Evolutionary conservation across 2,797 vertebrate genomes (phyloP), one percentile per base, ranked within the genome.

Genomic region (Centropyge bicolor): DNA sequence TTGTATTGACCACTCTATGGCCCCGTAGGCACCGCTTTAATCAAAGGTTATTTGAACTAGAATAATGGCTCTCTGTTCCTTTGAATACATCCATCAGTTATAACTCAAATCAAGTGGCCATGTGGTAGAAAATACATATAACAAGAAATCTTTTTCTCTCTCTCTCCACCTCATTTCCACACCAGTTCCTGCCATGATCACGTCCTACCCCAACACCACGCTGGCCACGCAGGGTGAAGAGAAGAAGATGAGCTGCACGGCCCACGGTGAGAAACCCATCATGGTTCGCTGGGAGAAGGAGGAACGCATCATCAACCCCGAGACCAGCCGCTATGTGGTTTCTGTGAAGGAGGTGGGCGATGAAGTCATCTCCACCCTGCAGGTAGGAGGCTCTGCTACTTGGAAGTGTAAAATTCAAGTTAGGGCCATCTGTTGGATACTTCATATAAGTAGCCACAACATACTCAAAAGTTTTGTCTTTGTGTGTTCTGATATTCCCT

Each of bases 201-300:
- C 97, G 0, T 99, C 98, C 17, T 99, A 99, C 82, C 98, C 98
- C 57, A 99, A 99, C 89, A 99, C 98, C 62, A 99, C 98, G 0
- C 91, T 98, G 92, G 98, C 98, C 59, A 99, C 98, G 0, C 97
- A 99, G 94, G 98, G 98, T 1, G 97, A 99, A 38, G 98, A 98
- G 96, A 99, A 99, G 82, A 98, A 98, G 84, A 97, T 99, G 97
- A 98, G 97, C 91, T 99, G 98, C 87, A 98, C 96, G 0, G 98
- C 98, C 0, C 98, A 99, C 0, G 98, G 98, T 0, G 98, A 99
- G 93, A 99, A 97, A 85, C 98, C 98, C 93, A 99, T 99, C 93
- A 99, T 99, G 70, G 98, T 99, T 27, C 98, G 98, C 91, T 99
- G 98, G 98, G 98, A 99, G 92, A 99, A 99, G 82, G 98, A 99